These are phyloP conservation scores for Chrysolina oricalcia DNA, from an alignment of 2,888 invertebrate genomes.

Conservation along the genomic window DNA sequence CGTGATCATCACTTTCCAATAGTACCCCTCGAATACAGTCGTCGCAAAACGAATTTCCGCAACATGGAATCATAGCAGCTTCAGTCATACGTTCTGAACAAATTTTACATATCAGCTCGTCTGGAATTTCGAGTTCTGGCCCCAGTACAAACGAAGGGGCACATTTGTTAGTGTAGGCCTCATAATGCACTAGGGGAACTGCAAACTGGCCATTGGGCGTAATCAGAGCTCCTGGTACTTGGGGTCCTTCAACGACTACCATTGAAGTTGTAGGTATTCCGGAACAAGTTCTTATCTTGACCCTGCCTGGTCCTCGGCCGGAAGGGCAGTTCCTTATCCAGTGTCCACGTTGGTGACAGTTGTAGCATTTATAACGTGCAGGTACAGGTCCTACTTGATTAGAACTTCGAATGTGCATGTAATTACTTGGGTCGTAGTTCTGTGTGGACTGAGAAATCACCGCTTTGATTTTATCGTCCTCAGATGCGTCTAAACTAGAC, in stretches of 20 bases:
- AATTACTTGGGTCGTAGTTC: constrained; percentile 98
- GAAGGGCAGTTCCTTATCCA: constrained; percentile 98
- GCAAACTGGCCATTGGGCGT: constrained; percentile 91
- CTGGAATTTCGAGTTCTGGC: constrained; percentile 85
- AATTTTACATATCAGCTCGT: constrained; percentile 92
- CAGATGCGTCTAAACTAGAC: constrained; percentile 91
- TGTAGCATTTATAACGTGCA: constrained; percentile 93
- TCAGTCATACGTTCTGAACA: constrained; percentile 95
- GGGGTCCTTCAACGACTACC: constrained; percentile 92
- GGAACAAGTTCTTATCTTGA: constrained; percentile 93
- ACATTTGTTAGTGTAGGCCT: constrained; percentile 81
- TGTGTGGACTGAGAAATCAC: constrained; percentile 98
- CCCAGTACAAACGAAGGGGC: constrained; percentile 73
- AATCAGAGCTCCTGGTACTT: constrained; percentile 93
- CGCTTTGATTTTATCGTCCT: constrained; percentile 97
- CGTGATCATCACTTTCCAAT: constrained; percentile 94
- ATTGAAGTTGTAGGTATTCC: constrained; percentile 98
- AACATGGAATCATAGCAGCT: constrained; percentile 98
- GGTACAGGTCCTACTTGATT: constrained; percentile 93
- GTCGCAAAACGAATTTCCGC: constrained; percentile 98
- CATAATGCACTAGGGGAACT: constrained; percentile 90
- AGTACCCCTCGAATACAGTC: constrained; percentile 95
- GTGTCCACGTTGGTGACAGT: constrained; percentile 96
- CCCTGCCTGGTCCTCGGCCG: constrained; percentile 76
- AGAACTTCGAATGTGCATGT: constrained; percentile 77